Evolutionary conservation across 1,140 invertebrate genomes (phyloP).

Genomic region (Drosophila sp.): DNA sequence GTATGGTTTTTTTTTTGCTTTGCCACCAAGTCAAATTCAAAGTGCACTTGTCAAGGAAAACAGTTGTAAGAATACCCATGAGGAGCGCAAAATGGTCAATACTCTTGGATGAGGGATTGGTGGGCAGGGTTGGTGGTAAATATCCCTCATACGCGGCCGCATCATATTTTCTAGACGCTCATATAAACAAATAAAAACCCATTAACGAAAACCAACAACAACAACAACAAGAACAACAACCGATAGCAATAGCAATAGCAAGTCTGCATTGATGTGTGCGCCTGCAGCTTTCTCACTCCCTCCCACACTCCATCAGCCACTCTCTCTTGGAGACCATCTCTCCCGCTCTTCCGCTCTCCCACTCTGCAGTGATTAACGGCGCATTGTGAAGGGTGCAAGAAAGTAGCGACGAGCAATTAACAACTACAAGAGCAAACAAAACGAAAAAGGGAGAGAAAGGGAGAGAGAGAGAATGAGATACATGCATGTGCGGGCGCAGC

Average conservation of each 20-base stretch:
- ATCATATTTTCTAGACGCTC: conserved; percentile 52
- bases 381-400: conserved; percentile 66
- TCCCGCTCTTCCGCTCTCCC: not conserved
- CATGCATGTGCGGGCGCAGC: conserved; percentile 54
- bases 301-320: not conserved
- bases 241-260: no score
- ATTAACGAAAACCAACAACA: conserved; percentile 77
- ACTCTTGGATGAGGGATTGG: not conserved
- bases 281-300: not conserved
- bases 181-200: conserved; percentile 82
- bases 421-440: conserved; percentile 76
- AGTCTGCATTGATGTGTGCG: conserved; percentile 65
- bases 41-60: conserved; percentile 74
- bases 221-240: conserved; percentile 1
- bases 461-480: conserved; percentile 2
- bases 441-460: conserved; percentile 5
- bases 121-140: conserved; percentile 25
- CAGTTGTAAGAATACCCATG: conserved; percentile 77
- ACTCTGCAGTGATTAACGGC: conserved; percentile 66
- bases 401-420: conserved; percentile 80
- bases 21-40: conserved; percentile 4
- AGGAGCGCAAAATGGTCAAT: conserved; percentile 41
- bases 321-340: not conserved
- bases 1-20: no score
- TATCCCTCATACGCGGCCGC: conserved; percentile 58